Percentiles rank a stretch among this genome's conserved stretches.
Evolutionary conservation across 1,140 invertebrate genomes (phyloP).

Genomic region (Spodoptera litura): DNA sequence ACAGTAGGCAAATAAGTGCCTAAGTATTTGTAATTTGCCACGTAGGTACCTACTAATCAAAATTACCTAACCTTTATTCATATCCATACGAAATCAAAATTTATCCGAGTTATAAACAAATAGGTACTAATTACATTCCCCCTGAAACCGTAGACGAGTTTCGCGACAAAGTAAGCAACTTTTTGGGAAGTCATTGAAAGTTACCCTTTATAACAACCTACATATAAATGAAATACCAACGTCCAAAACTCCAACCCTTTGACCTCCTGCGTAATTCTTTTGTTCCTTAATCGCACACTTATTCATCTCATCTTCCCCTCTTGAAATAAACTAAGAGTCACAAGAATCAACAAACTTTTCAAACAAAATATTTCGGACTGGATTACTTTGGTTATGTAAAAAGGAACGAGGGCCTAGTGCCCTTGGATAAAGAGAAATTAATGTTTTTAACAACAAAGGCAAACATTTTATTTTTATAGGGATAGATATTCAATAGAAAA

Average conservation of each 20-base stretch:
- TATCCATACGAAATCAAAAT: constrained; percentile 9
- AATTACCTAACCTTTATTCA: too few relatives aligned
- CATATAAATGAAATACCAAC: constrained; percentile 23
- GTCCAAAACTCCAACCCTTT: constrained; percentile 32
- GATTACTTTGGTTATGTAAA: constrained; percentile 19
- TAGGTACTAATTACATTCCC: neutral
- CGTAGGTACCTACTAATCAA: neutral
- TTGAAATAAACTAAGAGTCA: constrained; percentile 34
- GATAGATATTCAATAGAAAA: constrained; percentile 20
- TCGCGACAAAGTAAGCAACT: neutral
- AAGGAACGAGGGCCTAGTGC: constrained; percentile 1
- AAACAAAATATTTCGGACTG: constrained; percentile 39
- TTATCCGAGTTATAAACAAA: neutral
- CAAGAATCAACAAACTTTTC: constrained; percentile 45
- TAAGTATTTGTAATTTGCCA: neutral
- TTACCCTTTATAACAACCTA: constrained; percentile 12
- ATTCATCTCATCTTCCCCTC: constrained; percentile 47
- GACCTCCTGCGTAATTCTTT: constrained; percentile 46
- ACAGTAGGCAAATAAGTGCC: neutral
- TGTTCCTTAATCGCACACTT: constrained; percentile 49
- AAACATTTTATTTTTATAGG: constrained; percentile 26
- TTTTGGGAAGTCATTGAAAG: constrained; percentile 17
- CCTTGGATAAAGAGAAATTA: constrained; percentile 14
- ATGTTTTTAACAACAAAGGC: constrained; percentile 35
- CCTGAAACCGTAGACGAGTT: neutral